Evolutionary conservation across 2,888 invertebrate species (phyloP), one percentile per base, ranked within the genome.

Genomic region (Horisme vitalbata): DNA sequence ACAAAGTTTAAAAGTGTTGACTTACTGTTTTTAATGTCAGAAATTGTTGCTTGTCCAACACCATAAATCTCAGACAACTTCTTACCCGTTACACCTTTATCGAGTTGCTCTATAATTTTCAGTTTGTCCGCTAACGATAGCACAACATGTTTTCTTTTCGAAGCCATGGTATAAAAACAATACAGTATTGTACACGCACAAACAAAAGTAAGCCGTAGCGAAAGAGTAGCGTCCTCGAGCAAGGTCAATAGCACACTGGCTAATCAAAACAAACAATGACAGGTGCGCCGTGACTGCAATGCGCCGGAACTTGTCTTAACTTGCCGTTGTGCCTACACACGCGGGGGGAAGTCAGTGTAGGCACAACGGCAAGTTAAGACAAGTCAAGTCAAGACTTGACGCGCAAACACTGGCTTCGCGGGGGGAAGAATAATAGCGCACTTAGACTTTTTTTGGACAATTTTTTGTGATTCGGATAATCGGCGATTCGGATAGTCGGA

Each of bases 61-160:
- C n/a, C 63, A 57, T 64, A 66, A 37, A 57, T 55, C 45, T 52
- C 45, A 41, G 61, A 59, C 50, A 63, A 57, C 47, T 56, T 63
- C 49, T 52, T 41, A 47, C 59, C 58, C 28, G 52, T 45, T 55
- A 57, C 61, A 44, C 59, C 58, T 52, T 61, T 61, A 54, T 63
- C 59, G 53, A 64, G 55, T 46, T 48, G 55, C 34, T 63, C 57
- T 50, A 61, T 57, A 44, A 63, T 60, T 50, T 61, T 57, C 48
- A 61, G 41, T 60, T 61, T 61, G 23, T 61, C 54, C 57, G 55
- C 56, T 33, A 63, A 57, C 36, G 54, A 61, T 55, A 61, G 52
- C 49, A 60, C 59, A 26, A 61, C 57, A 59, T 57, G 59, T 33
- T 59, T 64, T 52, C 58, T 57, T 41, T 56, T 64, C 41, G 57